Conservation (phyloP, 2,113 vertebrate species). For the Sinocyclocheilus maitianheensis region DNA sequence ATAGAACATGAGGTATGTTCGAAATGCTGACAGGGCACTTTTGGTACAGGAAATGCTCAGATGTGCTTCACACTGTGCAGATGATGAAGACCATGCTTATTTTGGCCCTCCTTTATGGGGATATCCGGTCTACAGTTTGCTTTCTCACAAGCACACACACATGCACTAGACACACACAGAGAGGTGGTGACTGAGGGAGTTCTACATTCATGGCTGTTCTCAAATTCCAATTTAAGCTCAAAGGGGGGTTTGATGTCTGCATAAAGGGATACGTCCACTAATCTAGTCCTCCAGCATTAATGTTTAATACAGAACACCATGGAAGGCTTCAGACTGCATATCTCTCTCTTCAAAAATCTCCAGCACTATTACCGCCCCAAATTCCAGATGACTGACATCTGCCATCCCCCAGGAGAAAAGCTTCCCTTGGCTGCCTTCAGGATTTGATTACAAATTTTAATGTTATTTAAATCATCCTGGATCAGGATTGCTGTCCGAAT, state of each 20-base stretch:
- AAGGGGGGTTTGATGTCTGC: slow-evolving; percentile 36
- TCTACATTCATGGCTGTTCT: slow-evolving; percentile 24
- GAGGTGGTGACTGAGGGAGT: neutral
- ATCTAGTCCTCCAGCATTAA: slow-evolving; percentile 22
- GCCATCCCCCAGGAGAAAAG: neutral
- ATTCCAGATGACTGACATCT: slow-evolving; percentile 30
- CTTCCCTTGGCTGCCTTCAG: neutral
- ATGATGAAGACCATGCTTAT: slow-evolving; percentile 46
- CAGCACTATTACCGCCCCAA: neutral
- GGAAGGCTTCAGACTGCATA: slow-evolving; percentile 18
- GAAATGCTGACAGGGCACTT: slow-evolving; percentile 41
- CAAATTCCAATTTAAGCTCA: slow-evolving; percentile 39
- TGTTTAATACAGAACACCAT: slow-evolving; percentile 37
- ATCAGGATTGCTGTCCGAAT: slow-evolving; percentile 37
- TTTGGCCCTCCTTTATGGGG: slow-evolving; percentile 40
- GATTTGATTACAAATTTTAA: slow-evolving; percentile 39
- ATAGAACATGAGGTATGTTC: slow-evolving; percentile 19
- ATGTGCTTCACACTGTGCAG: slow-evolving; percentile 38
- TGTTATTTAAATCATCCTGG: slow-evolving; percentile 45
- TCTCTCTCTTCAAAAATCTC: neutral
- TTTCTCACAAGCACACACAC: slow-evolving; percentile 12
- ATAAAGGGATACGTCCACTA: neutral
- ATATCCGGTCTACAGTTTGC: slow-evolving; percentile 40
- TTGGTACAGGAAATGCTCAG: slow-evolving; percentile 35
- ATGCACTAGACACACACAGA: neutral